Evolutionary conservation across 2,113 vertebrate species (phyloP).

Genomic region (Misgurnus mizolepis): DNA sequence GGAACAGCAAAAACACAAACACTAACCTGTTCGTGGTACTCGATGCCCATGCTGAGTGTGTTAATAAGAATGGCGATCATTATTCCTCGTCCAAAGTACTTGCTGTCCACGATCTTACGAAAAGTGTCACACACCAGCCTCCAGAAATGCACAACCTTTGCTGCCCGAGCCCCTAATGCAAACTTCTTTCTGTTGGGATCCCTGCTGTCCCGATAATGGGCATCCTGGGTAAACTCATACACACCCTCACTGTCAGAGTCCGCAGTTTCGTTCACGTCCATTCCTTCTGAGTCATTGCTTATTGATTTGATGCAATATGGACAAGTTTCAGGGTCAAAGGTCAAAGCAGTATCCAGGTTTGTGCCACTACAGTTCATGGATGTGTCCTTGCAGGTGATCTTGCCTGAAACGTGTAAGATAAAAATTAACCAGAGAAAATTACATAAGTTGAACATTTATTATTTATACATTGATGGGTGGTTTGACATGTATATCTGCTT

Average conservation of each 20-base stretch:
- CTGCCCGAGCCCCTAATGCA: constrained; percentile 65
- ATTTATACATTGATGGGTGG: too few species aligned
- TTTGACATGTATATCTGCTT: too few species aligned
- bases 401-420: constrained; percentile 68
- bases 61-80: constrained; percentile 99
- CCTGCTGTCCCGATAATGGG: constrained; percentile 81
- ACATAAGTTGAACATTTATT: too few species aligned
- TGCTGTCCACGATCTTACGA: constrained; percentile 96
- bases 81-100: constrained; percentile 96
- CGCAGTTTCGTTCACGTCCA: constrained; percentile 74
- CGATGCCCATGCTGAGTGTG: constrained; percentile 98
- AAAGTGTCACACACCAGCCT: constrained; percentile 91
- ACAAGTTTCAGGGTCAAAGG: constrained; percentile 83
- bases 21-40: constrained; percentile 95
- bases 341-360: constrained; percentile 78
- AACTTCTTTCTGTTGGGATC: constrained; percentile 74
- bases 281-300: constrained; percentile 75
- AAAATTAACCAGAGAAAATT: not conserved
- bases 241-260: constrained; percentile 92
- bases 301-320: constrained; percentile 84
- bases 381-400: constrained; percentile 81
- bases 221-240: constrained; percentile 91
- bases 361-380: constrained; percentile 79
- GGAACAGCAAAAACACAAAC: not conserved
- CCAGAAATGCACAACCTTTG: constrained; percentile 84